phyloP scores from a whole-genome alignment of 2,888 invertebrate species.

The Acanthacorydalis orientalis region DNA sequence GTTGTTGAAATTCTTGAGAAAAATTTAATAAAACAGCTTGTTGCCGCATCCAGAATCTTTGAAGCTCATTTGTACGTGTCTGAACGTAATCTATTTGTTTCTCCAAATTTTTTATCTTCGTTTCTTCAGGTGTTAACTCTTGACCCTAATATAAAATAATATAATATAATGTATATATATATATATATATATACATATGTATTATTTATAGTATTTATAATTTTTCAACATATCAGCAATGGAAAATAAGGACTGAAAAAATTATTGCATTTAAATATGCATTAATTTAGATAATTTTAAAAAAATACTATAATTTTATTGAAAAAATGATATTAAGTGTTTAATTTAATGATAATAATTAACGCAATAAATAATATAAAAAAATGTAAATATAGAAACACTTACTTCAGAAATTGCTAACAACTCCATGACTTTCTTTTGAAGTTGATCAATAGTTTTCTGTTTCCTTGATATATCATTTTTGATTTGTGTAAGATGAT shows the following conservation, averaged over 20 bases:
- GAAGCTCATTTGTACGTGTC: slow-evolving; percentile 42
- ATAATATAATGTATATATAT: neutral
- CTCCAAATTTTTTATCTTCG: slow-evolving; percentile 47
- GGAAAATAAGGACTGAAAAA: no score
- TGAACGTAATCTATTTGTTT: slow-evolving; percentile 42
- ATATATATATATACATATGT: slow-evolving; percentile 3
- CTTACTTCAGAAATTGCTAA: slow-evolving; percentile 30
- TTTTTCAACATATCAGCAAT: no score
- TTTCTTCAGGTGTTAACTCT: slow-evolving; percentile 34
- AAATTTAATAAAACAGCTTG: slow-evolving; percentile 55
- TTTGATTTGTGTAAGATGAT: slow-evolving; percentile 29
- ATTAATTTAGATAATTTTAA: no score
- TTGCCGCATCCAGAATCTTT: slow-evolving; percentile 60
- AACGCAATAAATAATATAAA: no score
- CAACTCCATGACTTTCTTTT: slow-evolving; percentile 32
- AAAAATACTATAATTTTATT: no score
- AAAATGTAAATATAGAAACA: neutral
- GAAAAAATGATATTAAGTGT: no score
- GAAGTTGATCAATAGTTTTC: slow-evolving; percentile 30
- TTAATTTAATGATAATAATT: no score
- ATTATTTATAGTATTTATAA: neutral
- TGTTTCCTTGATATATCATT: slow-evolving; percentile 29
- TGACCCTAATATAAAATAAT: slow-evolving; percentile 18
- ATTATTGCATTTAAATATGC: no score
- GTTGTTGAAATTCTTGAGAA: slow-evolving; percentile 47